Evolutionary conservation across 2,113 vertebrate genomes (phyloP).

Genomic region (Stigmatopora nigra): DNA sequence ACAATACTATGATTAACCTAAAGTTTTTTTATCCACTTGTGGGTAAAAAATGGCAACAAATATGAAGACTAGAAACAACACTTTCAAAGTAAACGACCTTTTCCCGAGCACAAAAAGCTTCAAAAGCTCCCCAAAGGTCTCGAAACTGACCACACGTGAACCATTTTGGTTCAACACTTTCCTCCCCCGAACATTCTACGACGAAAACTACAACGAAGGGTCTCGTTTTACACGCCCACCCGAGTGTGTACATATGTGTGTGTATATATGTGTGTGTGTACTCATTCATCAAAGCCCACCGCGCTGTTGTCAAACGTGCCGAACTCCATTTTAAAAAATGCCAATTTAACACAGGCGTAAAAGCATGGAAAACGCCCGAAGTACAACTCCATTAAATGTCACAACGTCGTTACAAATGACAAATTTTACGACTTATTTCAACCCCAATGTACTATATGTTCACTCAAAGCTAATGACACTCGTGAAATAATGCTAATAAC

Average conservation of each 20-base stretch:
- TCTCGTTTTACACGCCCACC: too few relatives aligned
- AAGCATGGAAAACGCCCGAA: too few relatives aligned
- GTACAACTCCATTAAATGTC: neutral
- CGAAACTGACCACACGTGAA: neutral
- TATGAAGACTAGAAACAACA: neutral
- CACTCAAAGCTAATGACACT: neutral
- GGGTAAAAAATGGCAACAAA: neutral
- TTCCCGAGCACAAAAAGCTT: neutral
- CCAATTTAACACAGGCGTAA: neutral
- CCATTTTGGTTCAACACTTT: neutral
- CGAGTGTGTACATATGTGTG: neutral
- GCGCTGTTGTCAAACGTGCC: slow-evolving; percentile 6
- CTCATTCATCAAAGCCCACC: slow-evolving; percentile 15
- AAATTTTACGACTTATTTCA: neutral
- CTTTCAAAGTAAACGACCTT: neutral
- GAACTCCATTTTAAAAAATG: slow-evolving; percentile 19
- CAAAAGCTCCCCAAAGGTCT: neutral
- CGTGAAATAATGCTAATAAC: neutral
- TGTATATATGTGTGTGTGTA: neutral
- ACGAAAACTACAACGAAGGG: neutral
- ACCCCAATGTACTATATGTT: neutral
- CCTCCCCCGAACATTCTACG: too few relatives aligned
- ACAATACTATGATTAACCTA: neutral
- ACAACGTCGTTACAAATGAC: neutral
- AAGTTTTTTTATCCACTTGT: neutral